Conservation (phyloP, 2,888 invertebrate species). For the Hydroisotoma schaefferi region DNA sequence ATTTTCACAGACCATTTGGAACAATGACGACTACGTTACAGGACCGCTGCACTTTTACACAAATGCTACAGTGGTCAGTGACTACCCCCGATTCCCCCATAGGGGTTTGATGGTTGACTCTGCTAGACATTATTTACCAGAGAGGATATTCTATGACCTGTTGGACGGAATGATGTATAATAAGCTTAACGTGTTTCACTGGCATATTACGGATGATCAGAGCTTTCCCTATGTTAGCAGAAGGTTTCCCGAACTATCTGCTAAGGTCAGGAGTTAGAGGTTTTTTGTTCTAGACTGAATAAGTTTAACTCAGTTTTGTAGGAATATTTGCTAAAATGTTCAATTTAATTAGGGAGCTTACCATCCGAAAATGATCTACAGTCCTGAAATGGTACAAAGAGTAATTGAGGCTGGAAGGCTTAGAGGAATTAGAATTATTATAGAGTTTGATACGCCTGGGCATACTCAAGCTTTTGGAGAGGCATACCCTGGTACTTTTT, state of each 20-base stretch:
- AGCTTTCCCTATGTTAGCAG: conserved; percentile 84
- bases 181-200: conserved; percentile 89
- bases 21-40: conserved; percentile 7
- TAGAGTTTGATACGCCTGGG: conserved; percentile 89
- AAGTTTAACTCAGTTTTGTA: no score
- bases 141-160: conserved; percentile 62
- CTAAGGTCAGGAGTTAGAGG: conserved; percentile 17
- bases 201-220: conserved; percentile 82
- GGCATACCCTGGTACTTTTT: conserved; percentile 31
- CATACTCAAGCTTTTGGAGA: conserved; percentile 40
- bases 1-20: conserved; percentile 70
- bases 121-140: conserved; percentile 74
- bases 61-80: conserved; percentile 17
- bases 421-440: conserved; percentile 79
- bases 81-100: conserved; percentile 28
- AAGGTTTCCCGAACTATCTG: conserved; percentile 66
- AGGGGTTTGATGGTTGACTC: conserved; percentile 72
- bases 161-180: conserved; percentile 84
- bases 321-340: neutral
- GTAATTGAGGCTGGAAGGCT: conserved; percentile 73
- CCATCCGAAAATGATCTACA: conserved; percentile 57
- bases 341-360: conserved; percentile 25
- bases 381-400: conserved; percentile 60
- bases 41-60: conserved; percentile 12
- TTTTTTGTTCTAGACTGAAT: no score